phyloP scores from a whole-genome alignment of 2,888 invertebrate genomes.

The Ypsolopha scabrella region DNA sequence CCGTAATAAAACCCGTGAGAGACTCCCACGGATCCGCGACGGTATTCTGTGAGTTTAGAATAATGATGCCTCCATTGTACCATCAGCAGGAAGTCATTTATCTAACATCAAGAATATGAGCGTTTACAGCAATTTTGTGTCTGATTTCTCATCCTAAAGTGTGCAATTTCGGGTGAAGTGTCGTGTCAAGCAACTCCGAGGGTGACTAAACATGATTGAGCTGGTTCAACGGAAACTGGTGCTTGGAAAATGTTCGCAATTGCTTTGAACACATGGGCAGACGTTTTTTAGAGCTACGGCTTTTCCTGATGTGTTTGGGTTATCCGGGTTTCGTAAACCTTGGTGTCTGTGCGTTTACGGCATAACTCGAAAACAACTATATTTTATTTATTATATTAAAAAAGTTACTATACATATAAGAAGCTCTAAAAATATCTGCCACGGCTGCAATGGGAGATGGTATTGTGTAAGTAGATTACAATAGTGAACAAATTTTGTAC shows the following conservation, averaged over 20 bases:
- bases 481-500: no score
- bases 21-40: slow-evolving; percentile 55
- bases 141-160: slow-evolving; percentile 62
- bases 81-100: slow-evolving; percentile 68
- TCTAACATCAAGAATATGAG: slow-evolving; percentile 70
- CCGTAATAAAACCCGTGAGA: slow-evolving; percentile 66
- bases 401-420: no score
- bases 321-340: no score
- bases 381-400: no score
- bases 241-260: slow-evolving; percentile 2
- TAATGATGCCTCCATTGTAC: slow-evolving; percentile 67
- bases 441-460: no score
- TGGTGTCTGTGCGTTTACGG: no score
- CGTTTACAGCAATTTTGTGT: slow-evolving; percentile 66
- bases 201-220: slow-evolving; percentile 18
- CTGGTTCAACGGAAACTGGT: no score
- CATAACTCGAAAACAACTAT: no score
- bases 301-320: no score
- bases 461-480: no score
- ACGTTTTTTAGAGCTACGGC: no score
- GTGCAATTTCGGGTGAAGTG: slow-evolving; percentile 56
- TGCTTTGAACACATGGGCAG: slow-evolving; percentile 5
- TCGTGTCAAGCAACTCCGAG: slow-evolving; percentile 22
- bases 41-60: slow-evolving; percentile 46
- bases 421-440: no score